Base-by-base conservation (phyloP, 30 jellyfish, hydroid and myxozoan genomes). In the Chrysaora quinquecirrha region DNA sequence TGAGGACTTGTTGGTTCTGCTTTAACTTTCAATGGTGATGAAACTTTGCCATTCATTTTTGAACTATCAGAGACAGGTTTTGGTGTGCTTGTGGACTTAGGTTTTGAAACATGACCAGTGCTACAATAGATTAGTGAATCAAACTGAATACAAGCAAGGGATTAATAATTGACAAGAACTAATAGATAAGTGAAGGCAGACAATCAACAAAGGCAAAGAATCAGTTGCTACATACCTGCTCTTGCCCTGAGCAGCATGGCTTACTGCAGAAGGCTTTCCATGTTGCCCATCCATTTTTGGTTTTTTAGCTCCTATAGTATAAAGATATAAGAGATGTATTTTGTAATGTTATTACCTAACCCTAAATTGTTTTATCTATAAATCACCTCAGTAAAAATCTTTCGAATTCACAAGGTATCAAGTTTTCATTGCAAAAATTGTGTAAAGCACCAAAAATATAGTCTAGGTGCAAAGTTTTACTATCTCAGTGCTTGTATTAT, bases 11-110 rank as follows among this genome's bases (percentile, higher is more conserved):
- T 22, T 65, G 89, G 79, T 31, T 68, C 92, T 11, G 54, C 18
- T 33, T 82, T 82, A 61, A 82, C 80, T 43, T 68, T 68, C 22
- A 62, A 10, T 34, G 92, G 85, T 50, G 92, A 47, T 1, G 92
- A 67, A 43, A 66, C 62, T 80, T 66, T 48, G 16, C 85, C 92
- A 69, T 64, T 66, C 48, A 64, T 66, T 0, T 22, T 63, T 0
- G 71, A 25, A 14, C 30, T 30, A 32, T 33, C 67, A 0, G 46
- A 0, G 21, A 50, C 22, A 1, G 65, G 27, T 32, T 64, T 80
- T 30, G 80, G 50, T 43, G 58, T 43, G 58, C 9, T 9, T 6
- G 16, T 6, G 58, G 16, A 43, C 58, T 43, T 9, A 43, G 58
- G 16, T 43, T 6, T 6, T 43, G 12, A 43, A 43, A 43, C 12